phyloP scores from a whole-genome alignment of 2,888 invertebrate genomes.

The Schizaphis graminum region DNA sequence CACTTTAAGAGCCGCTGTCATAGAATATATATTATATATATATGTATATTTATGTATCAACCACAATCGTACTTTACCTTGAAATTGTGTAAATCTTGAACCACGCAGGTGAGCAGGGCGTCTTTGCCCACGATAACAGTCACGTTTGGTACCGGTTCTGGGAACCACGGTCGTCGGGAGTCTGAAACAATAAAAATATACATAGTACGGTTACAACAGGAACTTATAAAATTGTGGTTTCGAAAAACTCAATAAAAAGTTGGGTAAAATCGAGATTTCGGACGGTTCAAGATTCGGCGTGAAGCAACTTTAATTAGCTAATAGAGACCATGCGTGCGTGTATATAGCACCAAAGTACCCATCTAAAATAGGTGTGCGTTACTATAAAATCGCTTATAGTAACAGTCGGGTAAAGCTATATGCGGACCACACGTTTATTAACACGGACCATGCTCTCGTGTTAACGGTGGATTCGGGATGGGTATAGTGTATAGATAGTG shows the following conservation, averaged over 20 bases:
- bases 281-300: not conserved
- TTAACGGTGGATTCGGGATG: not conserved
- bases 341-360: not conserved
- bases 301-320: constrained; percentile 42
- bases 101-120: constrained; percentile 88
- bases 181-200: constrained; percentile 72
- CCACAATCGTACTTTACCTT: constrained; percentile 76
- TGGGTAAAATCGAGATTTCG: not conserved
- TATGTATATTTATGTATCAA: too few species aligned
- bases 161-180: constrained; percentile 82
- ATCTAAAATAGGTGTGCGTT: not conserved
- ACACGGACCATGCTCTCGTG: not conserved
- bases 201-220: not conserved
- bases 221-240: not conserved
- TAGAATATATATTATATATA: too few species aligned
- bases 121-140: constrained; percentile 89
- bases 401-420: not conserved
- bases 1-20: too few species aligned
- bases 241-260: not conserved
- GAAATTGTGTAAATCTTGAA: constrained; percentile 86
- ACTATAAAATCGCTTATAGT: not conserved
- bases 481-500: not conserved
- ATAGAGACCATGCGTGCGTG: not conserved
- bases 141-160: constrained; percentile 89
- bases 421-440: not conserved